Conservation (phyloP, 2,888 invertebrate genomes). For the Altica lythri region DNA sequence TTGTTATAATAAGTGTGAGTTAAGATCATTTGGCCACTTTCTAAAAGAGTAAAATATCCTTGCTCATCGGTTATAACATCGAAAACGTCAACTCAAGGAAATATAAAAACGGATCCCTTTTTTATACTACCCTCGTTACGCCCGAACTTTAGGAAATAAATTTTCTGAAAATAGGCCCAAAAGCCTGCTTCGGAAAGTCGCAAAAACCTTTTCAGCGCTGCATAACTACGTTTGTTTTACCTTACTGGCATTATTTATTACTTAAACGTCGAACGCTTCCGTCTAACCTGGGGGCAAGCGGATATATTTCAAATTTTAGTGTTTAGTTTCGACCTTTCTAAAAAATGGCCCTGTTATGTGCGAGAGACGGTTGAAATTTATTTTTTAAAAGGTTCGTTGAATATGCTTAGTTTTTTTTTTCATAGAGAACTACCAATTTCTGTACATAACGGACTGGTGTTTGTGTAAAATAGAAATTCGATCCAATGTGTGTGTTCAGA, state of each 20-base stretch:
- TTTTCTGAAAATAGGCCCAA: neutral
- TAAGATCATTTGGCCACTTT: neutral
- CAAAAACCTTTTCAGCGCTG: conserved; percentile 8
- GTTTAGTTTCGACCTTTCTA: conserved; percentile 5
- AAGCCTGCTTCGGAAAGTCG: conserved; percentile 2
- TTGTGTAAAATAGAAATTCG: too few relatives aligned
- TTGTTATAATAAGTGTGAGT: conserved; percentile 1
- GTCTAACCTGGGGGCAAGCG: conserved; percentile 9
- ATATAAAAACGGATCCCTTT: conserved; percentile 4
- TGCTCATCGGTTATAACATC: neutral
- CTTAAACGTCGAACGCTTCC: conserved; percentile 16
- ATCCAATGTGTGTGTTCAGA: too few relatives aligned
- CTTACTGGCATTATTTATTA: conserved; percentile 13
- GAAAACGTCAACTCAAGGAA: neutral
- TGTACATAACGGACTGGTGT: too few relatives aligned
- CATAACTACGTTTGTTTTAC: conserved; percentile 7
- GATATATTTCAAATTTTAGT: conserved; percentile 20
- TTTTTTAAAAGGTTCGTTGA: conserved; percentile 1
- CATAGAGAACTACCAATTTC: neutral
- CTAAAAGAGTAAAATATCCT: neutral
- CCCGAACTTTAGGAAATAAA: conserved; percentile 3
- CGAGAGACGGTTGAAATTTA: conserved; percentile 8
- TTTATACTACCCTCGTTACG: conserved; percentile 6
- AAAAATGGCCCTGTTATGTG: conserved; percentile 7
- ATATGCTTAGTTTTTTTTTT: too few relatives aligned